Evolutionary conservation across 2,113 vertebrate genomes (phyloP).

Genomic region (Sphyrna mokarran): DNA sequence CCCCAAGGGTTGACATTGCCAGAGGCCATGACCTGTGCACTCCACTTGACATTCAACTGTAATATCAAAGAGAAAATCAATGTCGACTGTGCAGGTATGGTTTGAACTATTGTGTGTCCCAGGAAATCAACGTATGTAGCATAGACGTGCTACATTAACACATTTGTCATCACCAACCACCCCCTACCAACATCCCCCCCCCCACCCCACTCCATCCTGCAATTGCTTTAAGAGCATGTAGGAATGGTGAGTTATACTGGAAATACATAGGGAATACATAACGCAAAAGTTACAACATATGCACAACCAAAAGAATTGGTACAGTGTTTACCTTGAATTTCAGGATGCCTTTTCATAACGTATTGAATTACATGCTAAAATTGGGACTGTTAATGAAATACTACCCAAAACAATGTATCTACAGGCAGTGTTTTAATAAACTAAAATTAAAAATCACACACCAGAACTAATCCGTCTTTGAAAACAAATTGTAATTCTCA

Average conservation of each 20-base stretch:
- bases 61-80: background rate
- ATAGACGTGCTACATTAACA: background rate
- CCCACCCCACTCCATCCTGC: rapidly evolving
- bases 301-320: background rate
- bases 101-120: background rate
- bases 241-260: background rate
- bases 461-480: background rate
- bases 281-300: background rate
- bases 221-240: background rate
- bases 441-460: background rate
- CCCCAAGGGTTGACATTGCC: too few species aligned
- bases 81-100: background rate
- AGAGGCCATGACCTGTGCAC: too few species aligned
- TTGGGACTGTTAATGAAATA: background rate
- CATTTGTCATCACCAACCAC: background rate
- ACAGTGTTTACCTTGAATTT: background rate
- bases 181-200: too few species aligned
- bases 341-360: background rate
- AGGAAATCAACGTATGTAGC: background rate
- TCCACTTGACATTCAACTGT: background rate
- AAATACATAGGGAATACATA: background rate
- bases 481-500: background rate
- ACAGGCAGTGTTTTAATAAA: background rate
- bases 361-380: background rate
- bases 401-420: background rate